Evolutionary conservation across 2,797 vertebrate species (phyloP), one percentile per base, ranked within the genome.

Genomic region (Xyrichtys novacula): DNA sequence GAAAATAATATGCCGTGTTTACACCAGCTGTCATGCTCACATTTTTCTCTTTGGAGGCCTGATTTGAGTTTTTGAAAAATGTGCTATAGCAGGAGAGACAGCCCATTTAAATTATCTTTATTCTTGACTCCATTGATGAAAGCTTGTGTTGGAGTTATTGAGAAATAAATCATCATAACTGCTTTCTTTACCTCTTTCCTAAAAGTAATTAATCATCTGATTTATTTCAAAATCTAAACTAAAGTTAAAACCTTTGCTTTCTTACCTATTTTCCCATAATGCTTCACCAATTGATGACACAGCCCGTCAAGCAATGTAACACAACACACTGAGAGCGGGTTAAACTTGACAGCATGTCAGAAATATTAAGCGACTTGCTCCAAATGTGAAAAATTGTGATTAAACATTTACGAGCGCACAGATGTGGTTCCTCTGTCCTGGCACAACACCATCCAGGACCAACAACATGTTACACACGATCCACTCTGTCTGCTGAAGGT

Each of bases 11-110:
- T 9, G 14, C 16, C 32, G 8, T 4, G 46, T 71, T 77, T 40
- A 72, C 63, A 54, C 17, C 52, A 57, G 54, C 50, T 23, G 48
- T 63, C 5, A 14, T 38, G 61, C 70, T 61, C 57, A 70, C 63
- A 47, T 65, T 59, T 76, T 38, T 47, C 38, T 81, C 74, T 85
- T 74, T 65, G 54, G 63, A 78, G 71, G 76, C 19, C 34, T 58
- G 66, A 66, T 71, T 57, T 39, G 29, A 46, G 28, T 38, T 29
- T 65, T 31, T 32, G 5, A 23, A 43, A 61, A 52, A 36, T 22
- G n/a, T 47, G 26, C 46, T 47, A 16, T 3, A 25, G 7, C 55
- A 19, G 32, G 15, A 59, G 28, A 40, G 7, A 28, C 12, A 2
- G 26, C 23, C 38, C 0, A 17, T 64, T 55, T 38, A 34, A 32